Conservation (phyloP, 2,888 invertebrate species). For the Trisateles emortualis region DNA sequence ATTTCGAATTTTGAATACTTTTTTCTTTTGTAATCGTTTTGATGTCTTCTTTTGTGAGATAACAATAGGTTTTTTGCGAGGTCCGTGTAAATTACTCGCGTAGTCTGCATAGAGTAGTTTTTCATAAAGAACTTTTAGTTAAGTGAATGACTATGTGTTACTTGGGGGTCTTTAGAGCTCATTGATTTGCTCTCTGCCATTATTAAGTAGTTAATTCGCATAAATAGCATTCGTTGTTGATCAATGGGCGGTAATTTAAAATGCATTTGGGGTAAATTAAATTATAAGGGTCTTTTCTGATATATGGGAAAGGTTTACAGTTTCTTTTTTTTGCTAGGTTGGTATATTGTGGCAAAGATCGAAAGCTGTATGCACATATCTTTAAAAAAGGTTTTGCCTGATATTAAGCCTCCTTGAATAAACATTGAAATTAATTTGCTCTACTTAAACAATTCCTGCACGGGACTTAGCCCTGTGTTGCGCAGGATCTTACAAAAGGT, state of each 20-base stretch:
- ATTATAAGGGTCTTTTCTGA: constrained; percentile 44
- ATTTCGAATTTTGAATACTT: constrained; percentile 69
- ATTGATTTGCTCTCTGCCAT: constrained; percentile 73
- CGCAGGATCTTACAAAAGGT: no score
- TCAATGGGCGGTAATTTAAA: constrained; percentile 62
- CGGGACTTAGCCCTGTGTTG: no score
- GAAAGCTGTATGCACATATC: no score
- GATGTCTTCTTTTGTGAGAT: constrained; percentile 84
- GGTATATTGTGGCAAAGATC: no score
- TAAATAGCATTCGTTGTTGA: constrained; percentile 63
- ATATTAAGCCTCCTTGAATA: no score
- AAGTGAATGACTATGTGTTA: constrained; percentile 70
- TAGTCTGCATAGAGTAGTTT: constrained; percentile 67
- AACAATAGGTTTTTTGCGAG: constrained; percentile 81
- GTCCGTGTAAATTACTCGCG: constrained; percentile 71
- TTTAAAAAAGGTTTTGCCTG: no score
- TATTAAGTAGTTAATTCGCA: constrained; percentile 77
- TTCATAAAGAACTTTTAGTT: constrained; percentile 56
- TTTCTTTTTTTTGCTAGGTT: constrained; percentile 4
- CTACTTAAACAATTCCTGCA: no score
- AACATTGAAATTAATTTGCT: no score
- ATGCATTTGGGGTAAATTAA: constrained; percentile 50
- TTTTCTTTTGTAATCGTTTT: constrained; percentile 61
- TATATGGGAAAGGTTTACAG: constrained; percentile 18
- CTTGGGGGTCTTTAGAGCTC: constrained; percentile 69